These are phyloP conservation scores for Aricia agestis DNA, from an alignment of 1,140 invertebrate genomes.

Conservation along the genomic window DNA sequence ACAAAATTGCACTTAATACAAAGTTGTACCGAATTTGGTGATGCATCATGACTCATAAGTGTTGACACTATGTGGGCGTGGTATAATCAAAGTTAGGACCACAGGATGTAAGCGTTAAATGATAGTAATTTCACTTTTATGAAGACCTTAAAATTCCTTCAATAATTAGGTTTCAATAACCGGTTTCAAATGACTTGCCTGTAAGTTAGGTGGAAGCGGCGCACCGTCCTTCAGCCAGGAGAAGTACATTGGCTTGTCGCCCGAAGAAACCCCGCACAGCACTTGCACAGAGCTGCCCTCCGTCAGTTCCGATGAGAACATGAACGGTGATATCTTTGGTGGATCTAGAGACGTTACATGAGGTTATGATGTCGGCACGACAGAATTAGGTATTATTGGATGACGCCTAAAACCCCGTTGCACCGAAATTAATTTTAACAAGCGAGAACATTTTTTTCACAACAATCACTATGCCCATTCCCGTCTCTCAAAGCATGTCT, in stretches of 20 bases:
- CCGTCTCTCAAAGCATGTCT: too few relatives aligned
- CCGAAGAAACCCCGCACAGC: conserved; percentile 88
- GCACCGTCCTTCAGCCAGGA: conserved; percentile 88
- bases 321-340: conserved; percentile 87
- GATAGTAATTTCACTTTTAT: too few relatives aligned
- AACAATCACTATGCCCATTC: too few relatives aligned
- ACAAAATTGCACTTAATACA: not conserved
- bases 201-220: conserved; percentile 77
- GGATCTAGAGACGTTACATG: conserved; percentile 61
- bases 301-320: conserved; percentile 87
- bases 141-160: too few relatives aligned
- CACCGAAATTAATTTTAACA: too few relatives aligned
- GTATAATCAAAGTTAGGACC: too few relatives aligned
- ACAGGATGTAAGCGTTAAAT: too few relatives aligned
- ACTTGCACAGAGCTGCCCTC: conserved; percentile 90
- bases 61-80: too few relatives aligned
- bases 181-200: conserved; percentile 55
- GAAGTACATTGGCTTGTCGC: conserved; percentile 88
- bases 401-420: too few relatives aligned
- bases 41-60: too few relatives aligned
- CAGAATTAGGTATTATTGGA: not conserved
- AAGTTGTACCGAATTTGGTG: not conserved
- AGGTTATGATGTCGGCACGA: not conserved
- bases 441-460: too few relatives aligned
- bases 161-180: too few relatives aligned